Base-by-base conservation (phyloP, 2,888 invertebrate genomes). In the Cordilura impudica region DNA sequence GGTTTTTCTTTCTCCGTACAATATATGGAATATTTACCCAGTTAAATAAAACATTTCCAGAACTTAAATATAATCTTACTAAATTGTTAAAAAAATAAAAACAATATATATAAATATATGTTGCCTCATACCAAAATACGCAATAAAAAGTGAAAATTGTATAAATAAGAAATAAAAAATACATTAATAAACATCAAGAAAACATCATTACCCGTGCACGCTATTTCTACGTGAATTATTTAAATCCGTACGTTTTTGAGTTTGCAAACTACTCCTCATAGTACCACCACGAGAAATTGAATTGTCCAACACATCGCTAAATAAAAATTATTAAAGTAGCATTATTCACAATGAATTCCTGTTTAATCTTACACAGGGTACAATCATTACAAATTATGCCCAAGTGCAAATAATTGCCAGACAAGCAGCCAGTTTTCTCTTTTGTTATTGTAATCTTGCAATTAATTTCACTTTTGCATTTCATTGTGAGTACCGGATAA, bases 281-380 rank as follows among this genome's bases (percentile, higher is more conserved):
- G 92, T 87, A 39, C 92, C 92, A 56, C 93, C 93, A 85, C 93
- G 90, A 81, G 92, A 92, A 61, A 93, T 88, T 65, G 92, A 91
- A 82, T 91, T 92, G 81, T 92, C 93, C 45, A 92, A 91, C 23
- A 91, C 91, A 56, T 93, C 93, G 82, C 88, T 87, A 69, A 26
- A 78, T 51, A 8, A 19, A 35, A 26, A 61, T 56, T 14, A 60
- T 43, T 43, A 76, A 75, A n/a, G n/a, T n/a, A n/a, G n/a, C n/a
- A n/a, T n/a, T n/a, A n/a, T n/a, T n/a, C n/a, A n/a, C n/a, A n/a
- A n/a, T n/a, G n/a, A n/a, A n/a, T n/a, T n/a, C n/a, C n/a, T n/a
- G n/a, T n/a, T n/a, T n/a, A n/a, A n/a, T n/a, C n/a, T n/a, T n/a
- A n/a, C n/a, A n/a, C n/a, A n/a, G n/a, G n/a, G n/a, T n/a, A n/a